phyloP scores from a whole-genome alignment of 2,888 invertebrate species.

The Epinotia ramella region DNA sequence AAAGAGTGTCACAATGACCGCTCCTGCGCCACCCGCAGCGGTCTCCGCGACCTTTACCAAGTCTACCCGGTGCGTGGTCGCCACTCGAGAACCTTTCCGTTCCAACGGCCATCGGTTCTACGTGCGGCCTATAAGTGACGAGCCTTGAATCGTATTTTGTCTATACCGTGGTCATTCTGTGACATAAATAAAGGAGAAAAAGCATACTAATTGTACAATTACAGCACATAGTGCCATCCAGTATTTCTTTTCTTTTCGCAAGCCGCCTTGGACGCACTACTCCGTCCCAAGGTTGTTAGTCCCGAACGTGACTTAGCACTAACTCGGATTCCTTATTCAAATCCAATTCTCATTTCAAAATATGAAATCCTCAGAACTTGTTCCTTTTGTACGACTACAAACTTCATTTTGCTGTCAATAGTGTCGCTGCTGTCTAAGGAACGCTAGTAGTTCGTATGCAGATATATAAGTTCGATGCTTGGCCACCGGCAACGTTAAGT shows the following conservation, averaged over 20 bases:
- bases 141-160: too few species aligned
- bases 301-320: slow-evolving; percentile 74
- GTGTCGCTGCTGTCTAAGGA: slow-evolving; percentile 28
- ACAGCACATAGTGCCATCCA: slow-evolving; percentile 10
- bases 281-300: slow-evolving; percentile 45
- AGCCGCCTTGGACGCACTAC: slow-evolving; percentile 28
- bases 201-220: not conserved
- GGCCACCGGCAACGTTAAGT: slow-evolving; percentile 11
- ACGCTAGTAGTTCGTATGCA: not conserved
- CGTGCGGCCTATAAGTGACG: too few species aligned
- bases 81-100: too few species aligned
- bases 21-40: too few species aligned
- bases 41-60: too few species aligned
- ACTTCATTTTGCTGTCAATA: slow-evolving; percentile 16
- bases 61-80: too few species aligned
- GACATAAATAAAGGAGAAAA: not conserved
- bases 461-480: slow-evolving; percentile 7
- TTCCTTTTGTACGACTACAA: slow-evolving; percentile 46
- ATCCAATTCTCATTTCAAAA: slow-evolving; percentile 78
- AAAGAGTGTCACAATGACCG: too few species aligned
- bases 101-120: too few species aligned
- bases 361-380: slow-evolving; percentile 80
- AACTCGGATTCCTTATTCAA: slow-evolving; percentile 69
- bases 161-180: not conserved
- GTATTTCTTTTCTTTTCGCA: slow-evolving; percentile 24